phyloP scores from a whole-genome alignment of 2,797 vertebrate species.

The Psittacula derbiana region DNA sequence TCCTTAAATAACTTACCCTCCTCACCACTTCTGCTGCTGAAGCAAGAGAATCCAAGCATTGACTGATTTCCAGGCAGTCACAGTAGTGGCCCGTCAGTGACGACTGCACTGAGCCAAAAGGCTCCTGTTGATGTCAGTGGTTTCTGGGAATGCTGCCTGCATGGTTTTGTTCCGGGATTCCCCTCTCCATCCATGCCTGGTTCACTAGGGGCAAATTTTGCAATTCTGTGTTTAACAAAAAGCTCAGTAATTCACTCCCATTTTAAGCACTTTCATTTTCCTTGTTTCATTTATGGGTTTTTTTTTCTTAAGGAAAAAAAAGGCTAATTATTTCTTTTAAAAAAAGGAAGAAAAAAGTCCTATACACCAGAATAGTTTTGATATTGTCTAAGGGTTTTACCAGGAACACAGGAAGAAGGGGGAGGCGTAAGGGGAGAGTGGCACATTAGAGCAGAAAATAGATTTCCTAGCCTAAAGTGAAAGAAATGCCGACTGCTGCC shows the following conservation, averaged over 20 bases:
- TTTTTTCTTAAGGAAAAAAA: not conserved
- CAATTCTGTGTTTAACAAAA: not conserved
- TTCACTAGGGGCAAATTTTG: not conserved
- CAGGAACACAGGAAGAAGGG: not conserved
- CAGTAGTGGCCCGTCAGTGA: not conserved
- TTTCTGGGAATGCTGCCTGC: slow-evolving; percentile 54
- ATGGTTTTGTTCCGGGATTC: slow-evolving; percentile 36
- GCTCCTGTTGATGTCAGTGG: slow-evolving; percentile 27
- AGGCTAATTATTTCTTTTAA: not conserved
- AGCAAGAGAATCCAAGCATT: not conserved
- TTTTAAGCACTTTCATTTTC: not conserved
- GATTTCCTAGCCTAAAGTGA: slow-evolving; percentile 30
- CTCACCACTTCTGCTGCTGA: not conserved
- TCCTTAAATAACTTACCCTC: not conserved
- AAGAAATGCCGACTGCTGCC: slow-evolving; percentile 30
- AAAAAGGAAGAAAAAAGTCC: too few relatives aligned
- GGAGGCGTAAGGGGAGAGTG: not conserved
- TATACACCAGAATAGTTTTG: not conserved
- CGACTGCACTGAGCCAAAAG: not conserved
- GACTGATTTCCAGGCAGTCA: slow-evolving; percentile 49
- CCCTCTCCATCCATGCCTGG: not conserved
- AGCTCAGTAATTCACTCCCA: not conserved
- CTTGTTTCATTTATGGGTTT: not conserved
- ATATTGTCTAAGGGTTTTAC: not conserved
- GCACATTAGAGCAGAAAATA: slow-evolving; percentile 48